Evolutionary conservation across 2,888 invertebrate genomes (phyloP).

Genomic region (Scaeva pyrastri): DNA sequence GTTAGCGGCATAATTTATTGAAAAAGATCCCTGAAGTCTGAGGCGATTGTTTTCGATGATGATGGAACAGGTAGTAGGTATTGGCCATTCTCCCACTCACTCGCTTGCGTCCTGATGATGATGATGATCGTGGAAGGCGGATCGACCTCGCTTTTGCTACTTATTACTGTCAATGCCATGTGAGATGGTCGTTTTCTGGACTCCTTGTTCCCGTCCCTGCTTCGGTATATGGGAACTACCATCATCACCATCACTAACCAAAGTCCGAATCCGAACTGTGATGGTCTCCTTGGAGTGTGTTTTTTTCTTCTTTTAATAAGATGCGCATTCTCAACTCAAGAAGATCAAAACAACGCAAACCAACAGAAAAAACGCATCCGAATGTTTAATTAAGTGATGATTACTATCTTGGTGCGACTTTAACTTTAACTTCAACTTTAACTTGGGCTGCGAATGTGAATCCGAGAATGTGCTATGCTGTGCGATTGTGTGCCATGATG

Average conservation of each 20-base stretch:
- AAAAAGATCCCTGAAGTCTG: slow-evolving; percentile 54
- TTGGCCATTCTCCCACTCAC: slow-evolving; percentile 44
- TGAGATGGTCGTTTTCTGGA: slow-evolving; percentile 28
- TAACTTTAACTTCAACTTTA: background rate
- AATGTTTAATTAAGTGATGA: slow-evolving; percentile 76
- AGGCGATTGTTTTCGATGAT: slow-evolving; percentile 68
- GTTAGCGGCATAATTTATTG: slow-evolving; percentile 71
- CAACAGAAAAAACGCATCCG: slow-evolving; percentile 51
- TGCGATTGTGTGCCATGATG: slow-evolving; percentile 16
- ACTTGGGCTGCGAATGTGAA: slow-evolving; percentile 60
- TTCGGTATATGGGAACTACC: slow-evolving; percentile 50
- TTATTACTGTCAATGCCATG: slow-evolving; percentile 69
- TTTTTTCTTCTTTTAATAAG: slow-evolving; percentile 66
- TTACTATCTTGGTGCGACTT: slow-evolving; percentile 64
- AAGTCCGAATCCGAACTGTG: background rate
- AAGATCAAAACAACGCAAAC: slow-evolving; percentile 24
- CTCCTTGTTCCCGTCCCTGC: background rate
- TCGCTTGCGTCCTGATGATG: background rate
- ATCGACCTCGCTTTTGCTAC: slow-evolving; percentile 20
- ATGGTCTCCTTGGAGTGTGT: slow-evolving; percentile 39
- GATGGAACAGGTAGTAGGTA: slow-evolving; percentile 69
- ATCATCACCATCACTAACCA: slow-evolving; percentile 40
- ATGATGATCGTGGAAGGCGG: background rate
- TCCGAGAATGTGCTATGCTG: slow-evolving; percentile 47
- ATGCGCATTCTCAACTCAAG: slow-evolving; percentile 73